These are phyloP conservation scores for Hetaerina titia DNA, from an alignment of 2,888 invertebrate genomes.

Conservation along the genomic window DNA sequence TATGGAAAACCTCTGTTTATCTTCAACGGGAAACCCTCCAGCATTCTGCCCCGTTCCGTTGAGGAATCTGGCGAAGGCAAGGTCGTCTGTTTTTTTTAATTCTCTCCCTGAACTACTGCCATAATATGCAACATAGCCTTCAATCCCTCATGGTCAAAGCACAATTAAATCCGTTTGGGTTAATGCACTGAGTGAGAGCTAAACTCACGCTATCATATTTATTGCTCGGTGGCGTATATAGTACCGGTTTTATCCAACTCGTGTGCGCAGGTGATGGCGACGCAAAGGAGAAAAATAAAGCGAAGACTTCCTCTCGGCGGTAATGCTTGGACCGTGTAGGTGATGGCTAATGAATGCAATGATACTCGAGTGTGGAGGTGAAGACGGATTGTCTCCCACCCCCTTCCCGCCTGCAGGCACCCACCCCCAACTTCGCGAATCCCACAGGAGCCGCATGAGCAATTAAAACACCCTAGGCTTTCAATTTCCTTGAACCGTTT, in stretches of 20 bases:
- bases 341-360: conserved; percentile 30
- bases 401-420: no score
- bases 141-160: conserved; percentile 52
- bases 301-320: background rate
- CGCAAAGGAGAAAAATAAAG: background rate
- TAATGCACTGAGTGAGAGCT: conserved; percentile 27
- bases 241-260: conserved; percentile 33
- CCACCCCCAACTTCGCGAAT: background rate
- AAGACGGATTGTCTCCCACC: background rate
- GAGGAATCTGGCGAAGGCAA: conserved; percentile 20
- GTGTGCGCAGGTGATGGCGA: conserved; percentile 32
- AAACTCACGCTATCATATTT: background rate
- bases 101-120: background rate
- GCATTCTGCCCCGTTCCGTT: background rate
- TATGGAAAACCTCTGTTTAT: background rate
- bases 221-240: background rate
- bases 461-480: conserved; percentile 44
- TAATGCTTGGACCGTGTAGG: background rate
- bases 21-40: background rate
- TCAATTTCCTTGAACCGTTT: conserved; percentile 42
- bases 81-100: background rate
- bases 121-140: conserved; percentile 36
- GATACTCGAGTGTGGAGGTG: background rate
- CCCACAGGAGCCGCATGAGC: background rate
- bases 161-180: conserved; percentile 52